Conservation (phyloP, 30 jellyfish, hydroid and myxozoan genomes). For the Clytia hemisphaerica region DNA sequence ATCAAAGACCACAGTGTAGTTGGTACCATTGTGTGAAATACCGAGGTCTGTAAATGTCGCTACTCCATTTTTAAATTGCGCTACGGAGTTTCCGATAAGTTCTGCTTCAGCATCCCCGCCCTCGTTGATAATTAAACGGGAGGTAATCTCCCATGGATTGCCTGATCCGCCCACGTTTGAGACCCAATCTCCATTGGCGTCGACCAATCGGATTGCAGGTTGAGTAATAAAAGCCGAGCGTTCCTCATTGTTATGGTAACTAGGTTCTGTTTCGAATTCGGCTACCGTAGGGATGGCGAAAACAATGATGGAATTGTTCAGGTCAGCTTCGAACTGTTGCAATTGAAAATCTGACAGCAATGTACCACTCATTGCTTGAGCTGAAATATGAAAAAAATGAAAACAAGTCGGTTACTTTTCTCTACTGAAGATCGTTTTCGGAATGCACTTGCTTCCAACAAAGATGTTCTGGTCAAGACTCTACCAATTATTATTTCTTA, state of each 20-base stretch:
- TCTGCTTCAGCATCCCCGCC: slow-evolving; percentile 66
- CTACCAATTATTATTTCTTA: too few species aligned
- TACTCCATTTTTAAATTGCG: slow-evolving; percentile 71
- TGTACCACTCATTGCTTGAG: too few species aligned
- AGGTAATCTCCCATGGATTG: slow-evolving; percentile 70
- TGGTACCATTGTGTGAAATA: slow-evolving; percentile 65
- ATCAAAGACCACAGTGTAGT: slow-evolving; percentile 49
- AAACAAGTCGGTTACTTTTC: too few species aligned
- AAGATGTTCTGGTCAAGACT: too few species aligned
- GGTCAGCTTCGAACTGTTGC: too few species aligned
- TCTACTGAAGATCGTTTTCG: too few species aligned
- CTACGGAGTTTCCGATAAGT: slow-evolving; percentile 63
- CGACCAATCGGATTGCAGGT: slow-evolving; percentile 63
- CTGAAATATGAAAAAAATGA: too few species aligned
- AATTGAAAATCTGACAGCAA: too few species aligned
- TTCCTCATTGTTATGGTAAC: slow-evolving; percentile 57
- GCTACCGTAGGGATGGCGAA: slow-evolving; percentile 60
- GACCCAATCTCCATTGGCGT: slow-evolving; percentile 59
- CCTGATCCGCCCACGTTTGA: slow-evolving; percentile 48
- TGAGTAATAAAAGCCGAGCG: slow-evolving; percentile 60
- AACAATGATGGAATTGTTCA: too few species aligned
- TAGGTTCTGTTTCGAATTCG: slow-evolving; percentile 24
- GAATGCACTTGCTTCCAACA: too few species aligned
- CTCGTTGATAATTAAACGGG: slow-evolving; percentile 33
- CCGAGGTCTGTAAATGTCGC: slow-evolving; percentile 73